Evolutionary conservation across 1,140 invertebrate genomes (phyloP), one percentile per base, ranked within the genome.

Genomic region (Maniola jurtina): DNA sequence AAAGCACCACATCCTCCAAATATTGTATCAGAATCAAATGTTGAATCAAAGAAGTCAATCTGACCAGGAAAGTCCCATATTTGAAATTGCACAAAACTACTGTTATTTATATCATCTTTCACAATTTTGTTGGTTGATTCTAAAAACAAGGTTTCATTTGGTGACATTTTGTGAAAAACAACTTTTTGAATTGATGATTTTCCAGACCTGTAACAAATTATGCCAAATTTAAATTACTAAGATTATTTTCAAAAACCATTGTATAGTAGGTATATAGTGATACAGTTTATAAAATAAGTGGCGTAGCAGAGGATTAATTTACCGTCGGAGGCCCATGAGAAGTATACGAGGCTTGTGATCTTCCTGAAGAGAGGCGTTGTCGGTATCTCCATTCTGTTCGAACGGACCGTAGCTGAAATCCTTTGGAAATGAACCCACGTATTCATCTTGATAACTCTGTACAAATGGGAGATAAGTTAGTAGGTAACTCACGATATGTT

Each of bases 111-210:
- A 92, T 99, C 97, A 92, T 99, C 98, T 92, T 99, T 99, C 4
- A 98, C 96, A 73, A 99, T 98, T 93, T 99, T 98, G 85, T 98
- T 99, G 62, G 98, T 99, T 73, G 97, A 98, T 90, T 99, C 99
- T 45, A 99, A 91, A 79, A 99, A 99, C n/a, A 99, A 91, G 5
- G 99, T 99, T 92, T 99, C 99, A 92, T 99, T 99, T 8, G 99
- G 99, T 10, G 98, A 99, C 97, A 99, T 99, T 93, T 99, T 99
- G 83, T 99, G 98, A 91, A 99, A 99, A 11, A 99, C 99, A 8
- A 99, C 99, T 93, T 99, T 99, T 88, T 99, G 97, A 83, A 99
- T 99, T 2, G 99, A 99, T n/a, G 98, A 99, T 92, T 99, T 99
- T 65, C 99, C 99, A 89, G 98, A 99, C 85, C 98, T 98, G 79